Percentiles rank a stretch among this genome's conserved stretches.
phyloP scores from a whole-genome alignment of 2,888 invertebrate genomes.

The Ptilodon capucinus region DNA sequence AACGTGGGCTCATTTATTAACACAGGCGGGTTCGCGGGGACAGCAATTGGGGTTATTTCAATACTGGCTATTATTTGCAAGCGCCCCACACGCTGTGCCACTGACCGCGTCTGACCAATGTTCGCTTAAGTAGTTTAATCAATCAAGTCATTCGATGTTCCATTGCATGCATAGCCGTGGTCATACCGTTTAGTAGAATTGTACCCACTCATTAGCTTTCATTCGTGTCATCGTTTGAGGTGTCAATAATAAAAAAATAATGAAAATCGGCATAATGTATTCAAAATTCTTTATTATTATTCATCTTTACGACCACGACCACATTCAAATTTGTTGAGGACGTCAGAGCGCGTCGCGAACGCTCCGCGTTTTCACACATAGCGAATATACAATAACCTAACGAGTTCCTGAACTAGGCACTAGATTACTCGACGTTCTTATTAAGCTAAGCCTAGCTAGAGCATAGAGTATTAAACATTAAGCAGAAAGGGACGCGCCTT shows the following conservation, averaged over 20 bases:
- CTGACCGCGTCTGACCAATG: not conserved
- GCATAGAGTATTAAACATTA: not conserved
- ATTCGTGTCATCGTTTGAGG: slow-evolving; percentile 18
- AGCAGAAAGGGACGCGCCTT: not conserved
- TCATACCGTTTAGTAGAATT: slow-evolving; percentile 17
- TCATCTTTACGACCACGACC: slow-evolving; percentile 17
- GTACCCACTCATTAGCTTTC: not conserved
- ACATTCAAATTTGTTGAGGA: slow-evolving; percentile 25
- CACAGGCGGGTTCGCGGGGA: too few species aligned
- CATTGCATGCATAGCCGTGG: not conserved
- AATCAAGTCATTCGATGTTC: not conserved
- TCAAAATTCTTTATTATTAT: slow-evolving; percentile 34
- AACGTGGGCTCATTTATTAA: too few species aligned
- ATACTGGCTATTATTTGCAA: too few species aligned
- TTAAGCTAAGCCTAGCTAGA: slow-evolving; percentile 31
- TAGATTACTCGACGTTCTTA: slow-evolving; percentile 37
- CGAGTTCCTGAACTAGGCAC: slow-evolving; percentile 17
- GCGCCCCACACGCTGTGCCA: too few species aligned
- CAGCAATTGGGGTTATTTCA: too few species aligned
- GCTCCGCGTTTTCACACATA: slow-evolving; percentile 4
- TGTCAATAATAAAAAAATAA: slow-evolving; percentile 22
- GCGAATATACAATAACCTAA: slow-evolving; percentile 8
- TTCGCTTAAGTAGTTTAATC: not conserved
- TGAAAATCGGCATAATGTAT: slow-evolving; percentile 26
- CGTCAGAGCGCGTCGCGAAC: slow-evolving; percentile 9